These are phyloP conservation scores for Pangasius larnaudii DNA, from an alignment of 2,797 vertebrate species.

Conservation along the genomic window DNA sequence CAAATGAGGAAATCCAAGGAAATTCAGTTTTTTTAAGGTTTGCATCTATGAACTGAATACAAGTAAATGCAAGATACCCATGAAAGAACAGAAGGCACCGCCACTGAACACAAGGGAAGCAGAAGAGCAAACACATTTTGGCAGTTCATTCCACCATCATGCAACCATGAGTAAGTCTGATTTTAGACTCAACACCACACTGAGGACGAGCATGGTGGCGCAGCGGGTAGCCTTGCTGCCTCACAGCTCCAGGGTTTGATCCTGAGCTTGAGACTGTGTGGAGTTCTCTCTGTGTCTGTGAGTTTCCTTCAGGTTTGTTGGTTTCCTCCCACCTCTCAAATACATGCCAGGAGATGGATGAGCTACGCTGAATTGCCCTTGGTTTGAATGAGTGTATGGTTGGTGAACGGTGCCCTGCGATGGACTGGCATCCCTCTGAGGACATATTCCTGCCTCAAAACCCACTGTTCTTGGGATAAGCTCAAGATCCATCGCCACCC, in stretches of 20 bases:
- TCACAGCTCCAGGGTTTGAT: background rate
- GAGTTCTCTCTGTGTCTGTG: background rate
- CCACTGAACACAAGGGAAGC: background rate
- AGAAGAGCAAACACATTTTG: conserved; percentile 2
- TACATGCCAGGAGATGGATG: background rate
- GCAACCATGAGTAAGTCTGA: background rate
- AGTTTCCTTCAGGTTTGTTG: background rate
- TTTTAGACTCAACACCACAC: background rate
- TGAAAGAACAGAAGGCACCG: background rate
- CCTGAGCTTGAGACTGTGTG: background rate
- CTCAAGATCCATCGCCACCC: background rate
- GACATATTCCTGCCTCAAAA: background rate
- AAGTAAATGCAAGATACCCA: background rate
- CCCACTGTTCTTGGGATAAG: background rate
- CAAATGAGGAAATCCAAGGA: background rate
- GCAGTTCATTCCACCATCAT: background rate
- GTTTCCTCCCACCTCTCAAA: background rate
- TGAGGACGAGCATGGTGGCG: background rate
- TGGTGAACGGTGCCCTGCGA: background rate
- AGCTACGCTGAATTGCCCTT: background rate
- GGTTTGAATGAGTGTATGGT: background rate
- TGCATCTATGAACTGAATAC: background rate
- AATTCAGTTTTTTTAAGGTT: background rate
- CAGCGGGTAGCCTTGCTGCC: background rate
- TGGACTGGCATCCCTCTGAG: background rate